Evolutionary conservation across 1,140 invertebrate genomes (phyloP).

Genomic region (Euura lappo): DNA sequence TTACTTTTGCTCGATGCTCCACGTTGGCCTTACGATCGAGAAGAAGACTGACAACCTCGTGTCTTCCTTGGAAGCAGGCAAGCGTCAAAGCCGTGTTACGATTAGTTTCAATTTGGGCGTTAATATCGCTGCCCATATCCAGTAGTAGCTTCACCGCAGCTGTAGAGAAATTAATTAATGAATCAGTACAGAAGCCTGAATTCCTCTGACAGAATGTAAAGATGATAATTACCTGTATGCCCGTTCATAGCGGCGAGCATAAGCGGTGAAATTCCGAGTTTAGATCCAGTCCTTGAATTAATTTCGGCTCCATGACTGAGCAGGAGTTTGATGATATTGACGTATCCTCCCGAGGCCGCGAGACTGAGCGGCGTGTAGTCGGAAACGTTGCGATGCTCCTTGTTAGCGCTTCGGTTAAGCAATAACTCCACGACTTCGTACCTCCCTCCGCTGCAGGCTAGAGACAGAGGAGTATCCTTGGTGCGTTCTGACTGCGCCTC

Average conservation of each 20-base stretch:
- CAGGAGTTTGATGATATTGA: conserved; percentile 97
- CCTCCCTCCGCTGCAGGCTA: conserved; percentile 96
- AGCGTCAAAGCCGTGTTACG: conserved; percentile 97
- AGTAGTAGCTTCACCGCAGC: conserved; percentile 88
- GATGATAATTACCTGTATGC: conserved; percentile 72
- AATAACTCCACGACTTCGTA: conserved; percentile 97
- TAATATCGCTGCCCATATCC: conserved; percentile 99
- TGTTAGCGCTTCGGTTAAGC: conserved; percentile 88
- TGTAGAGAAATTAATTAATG: conserved; percentile 33
- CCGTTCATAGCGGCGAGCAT: conserved; percentile 99
- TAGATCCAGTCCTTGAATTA: conserved; percentile 96
- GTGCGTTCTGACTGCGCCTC: conserved; percentile 98
- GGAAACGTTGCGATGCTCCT: conserved; percentile 98
- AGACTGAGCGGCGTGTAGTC: conserved; percentile 98
- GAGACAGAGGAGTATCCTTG: conserved; percentile 96
- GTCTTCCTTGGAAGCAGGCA: conserved; percentile 98
- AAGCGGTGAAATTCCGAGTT: conserved; percentile 96
- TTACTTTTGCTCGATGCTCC: conserved; percentile 95
- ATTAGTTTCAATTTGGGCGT: conserved; percentile 99
- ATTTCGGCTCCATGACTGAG: conserved; percentile 95
- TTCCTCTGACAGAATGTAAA: conserved; percentile 8
- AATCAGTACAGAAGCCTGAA: conserved; percentile 7
- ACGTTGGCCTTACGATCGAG: conserved; percentile 98
- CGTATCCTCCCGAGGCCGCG: conserved; percentile 97
- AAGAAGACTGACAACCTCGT: conserved; percentile 96